Conservation (phyloP, 2,113 vertebrate species). For the Callionymus lyra region DNA sequence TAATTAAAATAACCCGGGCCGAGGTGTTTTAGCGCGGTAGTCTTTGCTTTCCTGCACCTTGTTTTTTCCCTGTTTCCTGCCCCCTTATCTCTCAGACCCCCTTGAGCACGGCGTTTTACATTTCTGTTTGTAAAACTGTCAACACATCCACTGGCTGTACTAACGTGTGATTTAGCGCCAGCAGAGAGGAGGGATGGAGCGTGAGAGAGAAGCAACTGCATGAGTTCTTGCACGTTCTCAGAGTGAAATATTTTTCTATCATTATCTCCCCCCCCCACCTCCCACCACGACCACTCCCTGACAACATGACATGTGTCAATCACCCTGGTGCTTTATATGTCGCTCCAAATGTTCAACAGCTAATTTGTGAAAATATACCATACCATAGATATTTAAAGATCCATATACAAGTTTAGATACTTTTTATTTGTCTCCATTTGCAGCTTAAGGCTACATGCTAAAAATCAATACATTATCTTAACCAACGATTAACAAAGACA, state of each 20-base stretch:
- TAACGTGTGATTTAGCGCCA: conserved; percentile 72
- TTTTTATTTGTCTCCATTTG: no score
- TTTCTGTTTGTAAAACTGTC: conserved; percentile 75
- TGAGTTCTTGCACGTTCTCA: conserved; percentile 66
- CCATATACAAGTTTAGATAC: no score
- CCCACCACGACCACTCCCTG: conserved; percentile 9
- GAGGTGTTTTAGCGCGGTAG: conserved; percentile 34
- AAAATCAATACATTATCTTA: no score
- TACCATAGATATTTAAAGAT: no score
- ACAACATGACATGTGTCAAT: no score
- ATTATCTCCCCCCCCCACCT: conserved; percentile 27
- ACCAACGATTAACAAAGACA: no score
- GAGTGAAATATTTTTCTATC: conserved; percentile 55
- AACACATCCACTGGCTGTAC: conserved; percentile 69
- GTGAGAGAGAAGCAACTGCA: conserved; percentile 66
- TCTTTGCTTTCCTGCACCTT: conserved; percentile 25
- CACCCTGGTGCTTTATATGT: conserved; percentile 7
- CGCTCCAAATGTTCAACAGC: neutral
- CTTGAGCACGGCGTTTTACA: conserved; percentile 67
- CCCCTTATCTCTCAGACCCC: conserved; percentile 56
- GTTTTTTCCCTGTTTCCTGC: conserved; percentile 47
- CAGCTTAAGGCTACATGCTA: no score
- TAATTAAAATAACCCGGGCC: conserved; percentile 55
- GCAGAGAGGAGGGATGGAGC: conserved; percentile 63
- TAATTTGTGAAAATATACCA: no score